Conservation (phyloP, 2,888 invertebrate genomes). For the Aspidiotus rigidus region DNA sequence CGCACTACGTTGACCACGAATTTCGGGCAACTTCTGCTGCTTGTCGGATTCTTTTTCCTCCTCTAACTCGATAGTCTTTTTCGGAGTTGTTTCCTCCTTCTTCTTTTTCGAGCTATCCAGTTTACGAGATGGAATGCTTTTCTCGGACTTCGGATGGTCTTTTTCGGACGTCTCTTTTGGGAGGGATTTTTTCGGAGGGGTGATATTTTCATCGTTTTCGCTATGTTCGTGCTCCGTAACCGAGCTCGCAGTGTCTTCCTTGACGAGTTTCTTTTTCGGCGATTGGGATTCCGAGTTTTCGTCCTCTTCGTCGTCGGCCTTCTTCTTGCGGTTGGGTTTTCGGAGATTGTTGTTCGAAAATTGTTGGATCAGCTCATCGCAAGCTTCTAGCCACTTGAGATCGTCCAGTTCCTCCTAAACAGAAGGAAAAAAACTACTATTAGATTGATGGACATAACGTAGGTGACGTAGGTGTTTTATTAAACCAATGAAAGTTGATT, state of each 20-base stretch:
- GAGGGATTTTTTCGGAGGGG: conserved; percentile 43
- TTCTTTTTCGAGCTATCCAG: conserved; percentile 37
- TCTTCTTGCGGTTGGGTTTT: conserved; percentile 34
- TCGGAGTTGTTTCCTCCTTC: neutral
- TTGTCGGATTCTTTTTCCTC: neutral
- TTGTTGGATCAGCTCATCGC: conserved; percentile 37
- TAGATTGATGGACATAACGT: neutral
- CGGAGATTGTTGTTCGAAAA: conserved; percentile 25
- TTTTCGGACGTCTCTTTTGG: conserved; percentile 43
- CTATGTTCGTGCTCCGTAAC: neutral
- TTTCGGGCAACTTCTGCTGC: neutral
- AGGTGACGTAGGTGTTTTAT: no score
- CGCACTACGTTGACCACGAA: conserved; percentile 19
- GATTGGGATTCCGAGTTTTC: conserved; percentile 7
- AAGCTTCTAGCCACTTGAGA: conserved; percentile 37
- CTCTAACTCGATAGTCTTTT: neutral
- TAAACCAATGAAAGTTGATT: no score
- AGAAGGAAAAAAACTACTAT: neutral
- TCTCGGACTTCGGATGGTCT: conserved; percentile 36
- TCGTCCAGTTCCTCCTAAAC: conserved; percentile 24
- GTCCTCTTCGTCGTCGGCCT: conserved; percentile 26
- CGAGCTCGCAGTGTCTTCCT: neutral
- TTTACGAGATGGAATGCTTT: no score
- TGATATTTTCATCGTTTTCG: conserved; percentile 38
- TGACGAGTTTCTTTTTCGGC: neutral